phyloP scores from a whole-genome alignment of 2,888 invertebrate genomes.

The Drosophila phalerata region DNA sequence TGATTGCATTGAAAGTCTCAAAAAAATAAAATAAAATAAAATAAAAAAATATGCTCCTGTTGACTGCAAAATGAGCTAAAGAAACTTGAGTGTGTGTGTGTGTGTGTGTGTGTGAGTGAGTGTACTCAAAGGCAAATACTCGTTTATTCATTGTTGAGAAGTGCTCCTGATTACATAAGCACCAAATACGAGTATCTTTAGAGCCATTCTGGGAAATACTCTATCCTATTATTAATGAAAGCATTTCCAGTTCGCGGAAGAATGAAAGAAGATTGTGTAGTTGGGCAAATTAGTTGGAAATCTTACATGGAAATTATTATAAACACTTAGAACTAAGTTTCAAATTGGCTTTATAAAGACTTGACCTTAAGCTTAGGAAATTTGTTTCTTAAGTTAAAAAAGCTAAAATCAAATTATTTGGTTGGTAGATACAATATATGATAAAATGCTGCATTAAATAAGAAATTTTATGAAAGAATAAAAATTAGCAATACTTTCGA shows the following conservation, averaged over 20 bases:
- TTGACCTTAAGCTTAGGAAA: too few relatives aligned
- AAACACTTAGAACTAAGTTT: not conserved
- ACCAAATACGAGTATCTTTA: constrained; percentile 18
- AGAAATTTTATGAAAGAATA: too few relatives aligned
- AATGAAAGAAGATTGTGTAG: not conserved
- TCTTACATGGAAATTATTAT: not conserved
- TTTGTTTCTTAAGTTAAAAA: not conserved
- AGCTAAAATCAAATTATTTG: not conserved
- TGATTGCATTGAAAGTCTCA: constrained; percentile 26
- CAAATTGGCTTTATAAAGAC: not conserved
- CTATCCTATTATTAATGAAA: not conserved
- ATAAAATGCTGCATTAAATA: not conserved
- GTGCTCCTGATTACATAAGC: constrained; percentile 33
- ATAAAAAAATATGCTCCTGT: not conserved
- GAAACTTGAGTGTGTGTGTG: constrained; percentile 1
- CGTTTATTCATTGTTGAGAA: constrained; percentile 34
- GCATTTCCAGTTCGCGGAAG: not conserved
- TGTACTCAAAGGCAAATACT: constrained; percentile 23
- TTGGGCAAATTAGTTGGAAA: not conserved
- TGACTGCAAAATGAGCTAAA: constrained; percentile 30
- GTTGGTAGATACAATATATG: not conserved
- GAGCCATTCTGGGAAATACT: constrained; percentile 2
- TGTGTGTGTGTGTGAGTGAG: constrained; percentile 18
- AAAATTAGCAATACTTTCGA: too few relatives aligned
- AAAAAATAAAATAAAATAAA: not conserved